Conservation (phyloP, 2,888 invertebrate species). For the Suillia variegata region DNA sequence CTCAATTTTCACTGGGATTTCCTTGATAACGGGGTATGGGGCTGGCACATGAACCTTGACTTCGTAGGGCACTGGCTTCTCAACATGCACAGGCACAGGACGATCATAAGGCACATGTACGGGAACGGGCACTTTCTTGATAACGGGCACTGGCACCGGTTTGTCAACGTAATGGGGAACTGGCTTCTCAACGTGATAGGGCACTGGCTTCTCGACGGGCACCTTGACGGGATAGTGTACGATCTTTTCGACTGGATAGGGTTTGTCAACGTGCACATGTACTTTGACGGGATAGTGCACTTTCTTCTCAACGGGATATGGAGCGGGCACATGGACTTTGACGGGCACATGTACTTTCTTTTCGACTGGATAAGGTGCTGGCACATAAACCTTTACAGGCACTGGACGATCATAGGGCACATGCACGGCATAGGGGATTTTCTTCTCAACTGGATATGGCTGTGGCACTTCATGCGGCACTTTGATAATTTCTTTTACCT, state of each 20-base stretch:
- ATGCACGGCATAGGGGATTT: constrained; percentile 76
- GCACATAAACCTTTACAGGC: constrained; percentile 73
- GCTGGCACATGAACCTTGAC: constrained; percentile 73
- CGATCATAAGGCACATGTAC: constrained; percentile 69
- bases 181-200: constrained; percentile 66
- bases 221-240: constrained; percentile 76
- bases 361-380: constrained; percentile 71
- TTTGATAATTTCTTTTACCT: constrained; percentile 79
- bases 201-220: constrained; percentile 72
- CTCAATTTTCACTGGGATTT: constrained; percentile 70
- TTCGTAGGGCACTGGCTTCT: constrained; percentile 76
- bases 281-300: constrained; percentile 73
- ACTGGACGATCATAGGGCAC: constrained; percentile 78
- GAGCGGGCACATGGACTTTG: constrained; percentile 77
- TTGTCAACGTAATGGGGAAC: constrained; percentile 71
- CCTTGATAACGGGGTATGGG: constrained; percentile 72
- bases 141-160: constrained; percentile 68
- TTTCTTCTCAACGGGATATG: constrained; percentile 73
- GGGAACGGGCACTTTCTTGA: constrained; percentile 70
- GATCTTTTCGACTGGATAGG: constrained; percentile 74
- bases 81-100: constrained; percentile 71
- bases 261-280: constrained; percentile 76
- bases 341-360: constrained; percentile 74
- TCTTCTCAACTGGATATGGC: constrained; percentile 79
- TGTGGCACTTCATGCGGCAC: constrained; percentile 79